Evolutionary conservation across 2,888 invertebrate species (phyloP).

Genomic region (Drosophila parthenogenetica): DNA sequence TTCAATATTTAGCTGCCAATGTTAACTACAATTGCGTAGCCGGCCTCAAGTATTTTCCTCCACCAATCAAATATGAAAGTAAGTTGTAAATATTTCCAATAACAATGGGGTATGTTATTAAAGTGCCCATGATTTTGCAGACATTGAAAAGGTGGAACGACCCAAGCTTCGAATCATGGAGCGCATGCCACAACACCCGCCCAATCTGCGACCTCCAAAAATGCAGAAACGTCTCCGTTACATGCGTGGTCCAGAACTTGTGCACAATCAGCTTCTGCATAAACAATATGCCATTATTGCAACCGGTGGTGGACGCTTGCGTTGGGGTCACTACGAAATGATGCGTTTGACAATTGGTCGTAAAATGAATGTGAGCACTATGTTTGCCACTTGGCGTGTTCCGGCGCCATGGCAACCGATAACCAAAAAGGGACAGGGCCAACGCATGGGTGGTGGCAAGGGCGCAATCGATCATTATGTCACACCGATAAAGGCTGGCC

Average conservation of each 20-base stretch:
- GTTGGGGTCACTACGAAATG: constrained; percentile 94
- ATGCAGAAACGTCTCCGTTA: constrained; percentile 93
- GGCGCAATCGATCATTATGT: constrained; percentile 97
- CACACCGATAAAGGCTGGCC: constrained; percentile 95
- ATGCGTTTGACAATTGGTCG: constrained; percentile 91
- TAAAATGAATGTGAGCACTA: constrained; percentile 91
- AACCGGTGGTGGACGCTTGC: constrained; percentile 92
- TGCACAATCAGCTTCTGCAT: constrained; percentile 94
- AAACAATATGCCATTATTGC: constrained; percentile 97
- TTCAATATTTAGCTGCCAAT: constrained; percentile 51
- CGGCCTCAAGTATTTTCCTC: constrained; percentile 90
- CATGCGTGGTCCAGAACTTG: constrained; percentile 95
- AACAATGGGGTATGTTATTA: too few species aligned
- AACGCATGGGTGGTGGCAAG: constrained; percentile 98
- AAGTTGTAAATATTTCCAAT: constrained; percentile 69
- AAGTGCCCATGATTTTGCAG: constrained; percentile 83
- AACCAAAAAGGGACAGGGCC: constrained; percentile 95
- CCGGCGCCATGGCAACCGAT: constrained; percentile 98
- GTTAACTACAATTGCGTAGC: constrained; percentile 64
- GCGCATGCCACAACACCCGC: constrained; percentile 90
- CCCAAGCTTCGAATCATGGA: constrained; percentile 89
- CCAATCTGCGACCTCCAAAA: constrained; percentile 90
- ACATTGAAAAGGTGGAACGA: constrained; percentile 90
- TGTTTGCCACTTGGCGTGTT: constrained; percentile 98
- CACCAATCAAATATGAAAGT: constrained; percentile 90